Evolutionary conservation across 2,888 invertebrate species (phyloP), one percentile per base, ranked within the genome.

Genomic region (Zonitis immaculata): DNA sequence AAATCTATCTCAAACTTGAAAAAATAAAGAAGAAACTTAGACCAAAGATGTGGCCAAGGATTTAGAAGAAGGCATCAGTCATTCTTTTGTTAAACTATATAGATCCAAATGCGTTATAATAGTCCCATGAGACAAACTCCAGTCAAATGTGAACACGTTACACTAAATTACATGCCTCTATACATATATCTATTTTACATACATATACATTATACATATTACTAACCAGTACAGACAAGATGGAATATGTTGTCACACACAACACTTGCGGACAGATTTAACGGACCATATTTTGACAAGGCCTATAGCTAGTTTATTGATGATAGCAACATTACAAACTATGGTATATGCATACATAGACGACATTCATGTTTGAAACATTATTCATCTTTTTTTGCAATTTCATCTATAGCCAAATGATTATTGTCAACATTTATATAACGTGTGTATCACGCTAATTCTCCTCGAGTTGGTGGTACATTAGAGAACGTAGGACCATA

Each of bases 141-240:
- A 57, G 56, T 58, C 60, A 60, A 60, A 62, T 60, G 60, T 59
- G 62, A 61, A 61, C 57, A 61, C 61, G 61, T 62, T 60, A 62
- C 56, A 60, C 57, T 62, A 62, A 62, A 62, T 62, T 62, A 62
- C 60, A 52, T 57, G 59, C 56, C 52, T 51, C 57, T 56, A 57
- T 54, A 55, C 57, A 54, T 60, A 55, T 59, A 54, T 60, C 60
- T 57, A 54, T 52, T 58, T 62, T 58, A n/a, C n/a, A n/a, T n/a
- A n/a, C n/a, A 22, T 22, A 5, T 22, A 22, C 22, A 4, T 22
- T 22, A 22, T 22, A 22, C 60, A 52, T 46, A 43, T 42, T 51
- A 55, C 47, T 50, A 53, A 58, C 53, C 49, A 51, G 48, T 55
- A 56, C 42, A 35, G 42, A 49, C 46, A 52, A 57, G 54, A 57